Base-by-base conservation (phyloP, 1,140 invertebrate genomes). In the Steinernema feltiae region DNA sequence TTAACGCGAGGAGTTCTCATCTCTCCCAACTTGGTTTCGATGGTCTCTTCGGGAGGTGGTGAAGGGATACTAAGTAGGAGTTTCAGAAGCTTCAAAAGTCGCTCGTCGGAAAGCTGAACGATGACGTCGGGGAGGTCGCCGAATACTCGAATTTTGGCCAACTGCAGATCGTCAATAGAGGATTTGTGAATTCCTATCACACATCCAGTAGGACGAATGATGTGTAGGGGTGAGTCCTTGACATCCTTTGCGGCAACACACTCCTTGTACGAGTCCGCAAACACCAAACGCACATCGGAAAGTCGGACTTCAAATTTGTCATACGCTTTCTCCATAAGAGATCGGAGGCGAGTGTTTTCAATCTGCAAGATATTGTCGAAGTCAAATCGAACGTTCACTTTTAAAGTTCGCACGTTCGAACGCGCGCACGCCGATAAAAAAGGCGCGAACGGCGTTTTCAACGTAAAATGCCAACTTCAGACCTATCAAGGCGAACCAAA, bases 161-260 rank as follows among this genome's bases (percentile, higher is more conserved):
- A 88, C 24, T 92, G 86, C 0, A 94, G 92, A 89, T 98, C 95
- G 84, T 97, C 92, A 46, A 98, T 90, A 21, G 97, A 89, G 84
- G 93, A 95, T 82, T 94, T 92, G 73, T 92, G 90, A 35, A 96
- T 90, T 78, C 91, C 89, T 41, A 98, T 88, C 75, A 90, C 88
- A 7, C 97, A 87, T 74, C 90, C 92, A 1, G 93, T 92, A 3
- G 94, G 95, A 79, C 91, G 90, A 15, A 97, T 80, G 18, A 90
- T 82, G 82, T 90, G 89, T 72, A 88, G 78, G 0, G 83, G 78
- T 3, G 88, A 87, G 12, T 86, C 73, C 3, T 63, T 74, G 29
- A 80, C 72, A 12, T 27, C 70, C 24, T 80, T 53, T 32, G 79
- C 79, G n/a, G 32, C 73, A 75, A 83, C 76, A 27, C 75, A 79